These are phyloP conservation scores for Brachylomia viminalis DNA, from an alignment of 2,888 invertebrate species.

Conservation along the genomic window DNA sequence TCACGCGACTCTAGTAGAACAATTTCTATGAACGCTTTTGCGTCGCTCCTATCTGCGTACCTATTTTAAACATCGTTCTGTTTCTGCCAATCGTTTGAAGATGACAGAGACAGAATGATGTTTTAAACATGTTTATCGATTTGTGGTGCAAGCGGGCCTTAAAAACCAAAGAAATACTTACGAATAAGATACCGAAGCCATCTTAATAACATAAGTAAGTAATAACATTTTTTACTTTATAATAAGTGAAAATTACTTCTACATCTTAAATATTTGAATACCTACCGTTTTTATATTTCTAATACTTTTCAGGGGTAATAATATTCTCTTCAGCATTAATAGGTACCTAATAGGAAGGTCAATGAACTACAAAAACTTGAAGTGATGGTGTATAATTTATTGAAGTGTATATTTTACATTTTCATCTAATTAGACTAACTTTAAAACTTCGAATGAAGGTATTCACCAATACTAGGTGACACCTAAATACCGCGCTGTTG, in stretches of 20 bases:
- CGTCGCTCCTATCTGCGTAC: background rate
- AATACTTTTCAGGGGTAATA: conserved; percentile 1
- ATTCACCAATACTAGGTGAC: background rate
- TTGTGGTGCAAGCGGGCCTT: background rate
- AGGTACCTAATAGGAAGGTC: too few species aligned
- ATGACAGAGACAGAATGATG: background rate
- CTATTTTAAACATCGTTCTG: background rate
- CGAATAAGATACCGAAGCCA: background rate
- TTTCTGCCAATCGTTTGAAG: background rate
- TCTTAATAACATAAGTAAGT: background rate
- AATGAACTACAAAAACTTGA: background rate
- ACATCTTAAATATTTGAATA: background rate
- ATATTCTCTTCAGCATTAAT: background rate
- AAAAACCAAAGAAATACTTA: background rate
- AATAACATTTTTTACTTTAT: background rate
- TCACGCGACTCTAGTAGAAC: too few species aligned
- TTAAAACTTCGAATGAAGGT: background rate
- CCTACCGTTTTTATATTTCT: too few species aligned
- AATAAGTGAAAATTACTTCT: background rate
- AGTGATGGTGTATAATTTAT: background rate
- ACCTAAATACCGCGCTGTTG: background rate
- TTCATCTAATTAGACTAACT: background rate
- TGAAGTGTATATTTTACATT: background rate
- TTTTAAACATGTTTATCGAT: too few species aligned
- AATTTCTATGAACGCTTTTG: too few species aligned